Base-by-base conservation (phyloP, 2,888 invertebrate genomes). In the Globia sparganii region DNA sequence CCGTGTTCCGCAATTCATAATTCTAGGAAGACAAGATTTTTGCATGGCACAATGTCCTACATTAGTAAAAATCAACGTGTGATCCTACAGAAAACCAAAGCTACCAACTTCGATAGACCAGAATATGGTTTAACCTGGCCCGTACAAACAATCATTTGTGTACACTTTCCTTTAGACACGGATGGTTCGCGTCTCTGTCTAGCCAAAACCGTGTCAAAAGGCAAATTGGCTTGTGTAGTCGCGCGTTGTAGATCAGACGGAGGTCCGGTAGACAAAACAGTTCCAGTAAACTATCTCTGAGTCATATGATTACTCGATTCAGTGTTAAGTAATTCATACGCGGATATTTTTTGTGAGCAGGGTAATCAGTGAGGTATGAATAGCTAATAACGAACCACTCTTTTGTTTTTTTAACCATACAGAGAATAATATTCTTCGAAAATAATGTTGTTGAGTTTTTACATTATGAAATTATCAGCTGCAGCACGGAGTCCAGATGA, bases 181-280 rank as follows among this genome's bases (percentile, higher is more conserved):
- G 69, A 67, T 18, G 61, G 65, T 69, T 65, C 34, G 56, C 25
- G 46, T 21, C 25, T 56, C 46, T 37, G 76, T 66, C 71, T 69
- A 58, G 62, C 53, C 43, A 49, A 72, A 73, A 84, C 78, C 53
- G 68, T 78, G 75, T 78, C 84, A 74, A 73, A 84, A 56, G 46
- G 71, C 37, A 78, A 75, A 70, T 78, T 67, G 40, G 46, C 53
- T 62, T 31, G 31, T 25, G 31, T 28, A 56, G 49, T 53, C 40
- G 13, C 53, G 43, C 61, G 53, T 76, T 43, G 59, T 62, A 21
- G 43, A 70, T 43, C 34, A 56, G 46, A 72, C 58, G 43, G n/a
- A 72, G 46, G 73, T 83, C 80, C 68, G 68, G 80, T 34, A 61
- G 21, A 53, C n/a, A 34, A 43, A 72, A 61, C 21, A 56, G 46